phyloP scores from a whole-genome alignment of 2,797 vertebrate genomes.

The Chaetophractus vellerosus region DNA sequence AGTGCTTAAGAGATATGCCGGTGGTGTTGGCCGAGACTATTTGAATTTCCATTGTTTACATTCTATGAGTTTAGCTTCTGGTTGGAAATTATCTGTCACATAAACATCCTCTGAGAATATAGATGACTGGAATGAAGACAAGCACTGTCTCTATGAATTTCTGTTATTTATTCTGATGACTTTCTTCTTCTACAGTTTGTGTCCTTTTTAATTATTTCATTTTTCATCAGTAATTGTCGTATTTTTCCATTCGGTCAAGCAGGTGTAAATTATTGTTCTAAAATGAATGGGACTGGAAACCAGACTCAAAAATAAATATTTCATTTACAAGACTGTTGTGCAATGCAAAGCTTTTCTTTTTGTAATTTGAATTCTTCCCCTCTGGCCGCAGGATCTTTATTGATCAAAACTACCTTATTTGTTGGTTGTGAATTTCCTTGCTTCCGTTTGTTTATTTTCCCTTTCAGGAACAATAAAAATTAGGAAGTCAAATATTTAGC shows the following conservation, averaged over 20 bases:
- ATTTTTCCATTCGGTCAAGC: background rate
- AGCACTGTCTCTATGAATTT: background rate
- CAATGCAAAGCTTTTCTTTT: background rate
- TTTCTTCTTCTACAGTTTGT: conserved; percentile 7
- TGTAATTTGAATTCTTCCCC: background rate
- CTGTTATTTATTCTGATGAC: background rate
- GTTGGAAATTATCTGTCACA: conserved; percentile 80
- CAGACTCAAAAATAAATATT: background rate
- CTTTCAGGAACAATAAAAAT: background rate
- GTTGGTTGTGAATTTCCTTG: background rate
- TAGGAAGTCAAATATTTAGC: background rate
- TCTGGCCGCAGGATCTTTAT: background rate
- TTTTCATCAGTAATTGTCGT: background rate
- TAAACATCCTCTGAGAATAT: conserved; percentile 77
- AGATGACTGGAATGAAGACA: conserved; percentile 65
- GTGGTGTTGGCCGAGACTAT: conserved; percentile 70
- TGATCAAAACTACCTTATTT: too few species aligned
- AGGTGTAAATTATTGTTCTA: background rate
- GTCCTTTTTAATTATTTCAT: background rate
- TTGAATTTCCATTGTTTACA: conserved; percentile 87
- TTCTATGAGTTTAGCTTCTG: conserved; percentile 82
- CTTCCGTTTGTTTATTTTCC: background rate
- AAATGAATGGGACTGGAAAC: background rate
- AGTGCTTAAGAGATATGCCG: conserved; percentile 80
- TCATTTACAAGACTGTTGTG: background rate